These are phyloP conservation scores for Gymnobelideus leadbeateri DNA, from an alignment of 2,113 vertebrate species.

Conservation along the genomic window DNA sequence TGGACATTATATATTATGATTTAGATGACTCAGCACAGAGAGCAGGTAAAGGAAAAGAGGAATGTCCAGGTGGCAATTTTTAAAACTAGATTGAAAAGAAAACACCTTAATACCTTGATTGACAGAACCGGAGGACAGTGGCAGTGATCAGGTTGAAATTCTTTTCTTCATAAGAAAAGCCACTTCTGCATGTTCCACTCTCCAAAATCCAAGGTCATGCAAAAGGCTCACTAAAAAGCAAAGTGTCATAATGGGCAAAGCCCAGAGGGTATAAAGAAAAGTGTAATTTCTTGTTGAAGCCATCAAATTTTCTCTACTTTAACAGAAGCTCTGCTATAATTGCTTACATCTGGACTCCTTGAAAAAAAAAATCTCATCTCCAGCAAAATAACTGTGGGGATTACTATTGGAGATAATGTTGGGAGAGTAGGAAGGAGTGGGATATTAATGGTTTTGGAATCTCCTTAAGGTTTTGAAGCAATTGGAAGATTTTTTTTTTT, in stretches of 20 bases:
- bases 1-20: not conserved
- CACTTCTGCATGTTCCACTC: not conserved
- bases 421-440: not conserved
- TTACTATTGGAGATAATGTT: not conserved
- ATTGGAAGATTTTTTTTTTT: conserved; percentile 58
- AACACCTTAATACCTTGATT: not conserved
- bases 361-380: not conserved
- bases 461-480: not conserved
- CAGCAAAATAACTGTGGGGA: not conserved
- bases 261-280: not conserved
- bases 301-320: not conserved
- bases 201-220: not conserved
- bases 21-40: not conserved
- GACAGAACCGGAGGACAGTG: not conserved
- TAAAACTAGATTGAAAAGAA: not conserved
- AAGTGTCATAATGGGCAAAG: not conserved
- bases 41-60: not conserved
- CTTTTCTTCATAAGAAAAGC: not conserved
- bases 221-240: not conserved
- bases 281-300: not conserved
- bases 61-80: not conserved
- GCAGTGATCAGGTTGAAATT: not conserved
- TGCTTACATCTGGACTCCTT: not conserved
- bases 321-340: not conserved
- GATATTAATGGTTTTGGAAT: not conserved